Percentiles rank a stretch among this genome's conserved stretches.
phyloP scores from a whole-genome alignment of 2,797 vertebrate genomes.

The Gallinago nigripennis region DNA sequence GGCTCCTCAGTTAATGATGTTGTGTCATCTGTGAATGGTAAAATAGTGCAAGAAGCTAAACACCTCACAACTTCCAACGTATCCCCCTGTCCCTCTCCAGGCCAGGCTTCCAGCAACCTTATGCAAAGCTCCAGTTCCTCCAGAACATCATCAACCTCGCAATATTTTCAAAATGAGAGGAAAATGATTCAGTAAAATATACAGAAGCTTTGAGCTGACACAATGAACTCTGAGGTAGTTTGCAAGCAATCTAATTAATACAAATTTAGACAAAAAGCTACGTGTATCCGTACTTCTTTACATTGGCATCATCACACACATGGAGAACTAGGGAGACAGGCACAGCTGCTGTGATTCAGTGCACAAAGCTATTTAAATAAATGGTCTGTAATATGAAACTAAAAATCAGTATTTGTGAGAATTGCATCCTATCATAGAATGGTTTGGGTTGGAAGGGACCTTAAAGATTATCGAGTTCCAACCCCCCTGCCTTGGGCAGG shows the following conservation, averaged over 20 bases:
- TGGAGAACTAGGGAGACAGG: background rate
- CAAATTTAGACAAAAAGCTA: conserved; percentile 1
- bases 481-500: too few relatives aligned
- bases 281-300: background rate
- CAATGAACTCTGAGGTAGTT: conserved; percentile 31
- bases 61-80: conserved; percentile 70
- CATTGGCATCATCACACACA: too few relatives aligned
- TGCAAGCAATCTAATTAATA: conserved; percentile 60
- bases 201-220: conserved; percentile 61
- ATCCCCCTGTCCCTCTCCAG: conserved; percentile 52
- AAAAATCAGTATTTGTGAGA: background rate
- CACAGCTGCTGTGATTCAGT: background rate
- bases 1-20: background rate
- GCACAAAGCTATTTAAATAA: background rate
- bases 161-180: conserved; percentile 70
- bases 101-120: conserved; percentile 69
- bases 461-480: too few relatives aligned
- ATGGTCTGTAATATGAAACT: background rate
- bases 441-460: too few relatives aligned
- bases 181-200: conserved; percentile 69
- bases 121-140: conserved; percentile 66
- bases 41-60: background rate
- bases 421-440: background rate
- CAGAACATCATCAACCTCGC: conserved; percentile 59
- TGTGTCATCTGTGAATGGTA: background rate